These are phyloP conservation scores for Pinna nobilis DNA, from an alignment of 1,140 invertebrate species.

Conservation along the genomic window DNA sequence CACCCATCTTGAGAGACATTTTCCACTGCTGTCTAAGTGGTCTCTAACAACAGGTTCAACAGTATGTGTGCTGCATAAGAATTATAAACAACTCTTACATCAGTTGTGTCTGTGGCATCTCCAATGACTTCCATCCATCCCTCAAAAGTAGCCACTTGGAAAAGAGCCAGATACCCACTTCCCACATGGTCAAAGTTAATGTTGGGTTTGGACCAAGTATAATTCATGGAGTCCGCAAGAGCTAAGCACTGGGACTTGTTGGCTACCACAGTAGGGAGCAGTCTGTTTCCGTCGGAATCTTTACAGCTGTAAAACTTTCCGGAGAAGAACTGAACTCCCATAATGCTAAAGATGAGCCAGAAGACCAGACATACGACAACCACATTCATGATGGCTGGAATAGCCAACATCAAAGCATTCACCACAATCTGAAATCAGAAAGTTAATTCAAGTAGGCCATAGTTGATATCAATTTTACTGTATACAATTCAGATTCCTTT, in stretches of 20 bases:
- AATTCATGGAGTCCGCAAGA: constrained; percentile 75
- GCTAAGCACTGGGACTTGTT: constrained; percentile 72
- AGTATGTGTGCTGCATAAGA: too few species aligned
- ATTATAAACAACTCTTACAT: constrained; percentile 81
- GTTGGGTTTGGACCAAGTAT: constrained; percentile 95
- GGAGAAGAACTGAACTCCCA: constrained; percentile 92
- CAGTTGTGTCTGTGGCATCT: constrained; percentile 96
- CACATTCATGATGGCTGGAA: constrained; percentile 96
- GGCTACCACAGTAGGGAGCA: constrained; percentile 42
- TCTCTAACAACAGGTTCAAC: too few species aligned
- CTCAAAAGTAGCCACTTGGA: constrained; percentile 98
- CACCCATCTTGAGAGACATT: too few species aligned
- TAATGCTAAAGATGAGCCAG: constrained; percentile 95
- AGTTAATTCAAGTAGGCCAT: neutral
- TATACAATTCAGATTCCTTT: too few species aligned
- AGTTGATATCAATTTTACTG: neutral
- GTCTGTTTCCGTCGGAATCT: constrained; percentile 78
- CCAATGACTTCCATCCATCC: constrained; percentile 97
- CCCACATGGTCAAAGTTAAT: constrained; percentile 99
- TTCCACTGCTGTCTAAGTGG: too few species aligned
- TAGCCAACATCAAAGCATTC: constrained; percentile 94
- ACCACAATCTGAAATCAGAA: constrained; percentile 75
- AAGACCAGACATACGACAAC: constrained; percentile 92
- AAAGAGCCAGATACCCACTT: constrained; percentile 96
- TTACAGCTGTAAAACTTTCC: constrained; percentile 96